These are phyloP conservation scores for Leptopterna dolabrata DNA, from an alignment of 2,888 invertebrate genomes.

Conservation along the genomic window DNA sequence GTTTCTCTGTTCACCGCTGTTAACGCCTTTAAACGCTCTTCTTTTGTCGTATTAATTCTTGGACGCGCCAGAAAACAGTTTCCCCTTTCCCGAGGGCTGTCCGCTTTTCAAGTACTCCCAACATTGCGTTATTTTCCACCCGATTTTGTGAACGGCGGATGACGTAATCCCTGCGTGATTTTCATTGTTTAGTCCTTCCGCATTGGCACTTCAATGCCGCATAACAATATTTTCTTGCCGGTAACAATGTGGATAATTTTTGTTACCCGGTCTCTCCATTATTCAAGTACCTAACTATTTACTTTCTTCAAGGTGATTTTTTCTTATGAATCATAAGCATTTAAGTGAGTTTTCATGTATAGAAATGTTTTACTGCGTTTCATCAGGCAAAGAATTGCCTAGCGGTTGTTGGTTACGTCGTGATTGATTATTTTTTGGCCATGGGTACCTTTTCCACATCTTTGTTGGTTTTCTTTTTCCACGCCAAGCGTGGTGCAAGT, in stretches of 20 bases:
- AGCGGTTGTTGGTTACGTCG: no score
- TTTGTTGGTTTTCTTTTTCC: no score
- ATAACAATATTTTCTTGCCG: neutral
- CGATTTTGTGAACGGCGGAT: neutral
- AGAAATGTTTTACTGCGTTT: no score
- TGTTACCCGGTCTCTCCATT: neutral
- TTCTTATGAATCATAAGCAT: no score
- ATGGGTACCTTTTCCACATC: no score
- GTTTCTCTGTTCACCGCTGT: neutral
- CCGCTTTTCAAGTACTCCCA: neutral
- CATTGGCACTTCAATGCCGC: neutral
- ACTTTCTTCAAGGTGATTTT: neutral
- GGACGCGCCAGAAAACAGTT: neutral
- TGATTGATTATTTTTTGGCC: no score
- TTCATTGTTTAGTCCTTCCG: neutral
- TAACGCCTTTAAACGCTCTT: neutral
- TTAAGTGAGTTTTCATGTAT: no score
- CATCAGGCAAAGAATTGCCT: no score
- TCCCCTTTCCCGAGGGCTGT: neutral
- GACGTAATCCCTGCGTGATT: neutral
- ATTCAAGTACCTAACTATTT: neutral
- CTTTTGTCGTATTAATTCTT: neutral
- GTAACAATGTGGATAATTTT: neutral
- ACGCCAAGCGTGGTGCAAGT: no score
- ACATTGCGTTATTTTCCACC: neutral